These are phyloP conservation scores for Pagrus major DNA, from an alignment of 2,113 vertebrate species.

Conservation along the genomic window DNA sequence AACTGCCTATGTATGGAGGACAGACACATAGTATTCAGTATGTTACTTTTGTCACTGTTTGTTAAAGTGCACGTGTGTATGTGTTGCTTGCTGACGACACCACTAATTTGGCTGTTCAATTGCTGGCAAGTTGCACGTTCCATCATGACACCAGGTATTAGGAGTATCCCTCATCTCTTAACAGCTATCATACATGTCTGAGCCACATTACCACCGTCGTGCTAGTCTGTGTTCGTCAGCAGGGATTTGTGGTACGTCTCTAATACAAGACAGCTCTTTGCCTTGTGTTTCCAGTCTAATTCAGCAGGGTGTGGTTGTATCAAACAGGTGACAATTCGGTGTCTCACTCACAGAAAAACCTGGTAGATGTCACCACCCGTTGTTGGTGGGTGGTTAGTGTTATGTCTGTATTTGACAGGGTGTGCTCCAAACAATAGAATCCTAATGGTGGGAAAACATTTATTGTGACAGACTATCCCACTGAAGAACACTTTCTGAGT, in stretches of 20 bases:
- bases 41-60: not conserved
- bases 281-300: constrained; percentile 16
- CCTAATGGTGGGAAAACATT: not conserved
- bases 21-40: not conserved
- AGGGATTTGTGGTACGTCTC: constrained; percentile 37
- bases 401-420: not conserved
- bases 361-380: not conserved
- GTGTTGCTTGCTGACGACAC: not conserved
- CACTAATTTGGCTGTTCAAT: not conserved
- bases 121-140: not conserved
- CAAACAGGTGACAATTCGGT: not conserved
- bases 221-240: constrained; percentile 26
- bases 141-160: not conserved
- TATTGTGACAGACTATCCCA: not conserved
- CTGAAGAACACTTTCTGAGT: not conserved
- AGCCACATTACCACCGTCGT: not conserved
- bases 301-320: not conserved
- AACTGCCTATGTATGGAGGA: not conserved
- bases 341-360: constrained; percentile 6
- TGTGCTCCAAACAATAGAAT: not conserved
- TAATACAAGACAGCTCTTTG: not conserved
- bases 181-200: not conserved
- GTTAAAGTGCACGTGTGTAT: not conserved
- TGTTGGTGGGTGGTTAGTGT: not conserved
- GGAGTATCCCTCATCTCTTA: not conserved